phyloP scores from a whole-genome alignment of 2,113 vertebrate genomes.

The Tachycineta bicolor region DNA sequence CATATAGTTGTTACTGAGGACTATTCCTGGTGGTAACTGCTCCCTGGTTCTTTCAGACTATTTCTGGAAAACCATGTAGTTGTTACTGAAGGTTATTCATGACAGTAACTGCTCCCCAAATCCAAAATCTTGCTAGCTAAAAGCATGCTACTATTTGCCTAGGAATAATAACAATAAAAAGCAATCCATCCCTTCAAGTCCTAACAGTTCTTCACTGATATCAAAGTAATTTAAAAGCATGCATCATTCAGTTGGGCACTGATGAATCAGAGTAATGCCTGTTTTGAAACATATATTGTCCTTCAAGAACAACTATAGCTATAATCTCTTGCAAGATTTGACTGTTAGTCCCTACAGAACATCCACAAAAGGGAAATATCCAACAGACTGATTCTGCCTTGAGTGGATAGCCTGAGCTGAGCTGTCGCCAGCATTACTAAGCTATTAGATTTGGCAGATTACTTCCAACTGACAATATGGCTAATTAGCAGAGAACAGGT shows the following conservation, averaged over 20 bases:
- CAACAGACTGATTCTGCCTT: background rate
- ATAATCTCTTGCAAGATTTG: background rate
- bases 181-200: background rate
- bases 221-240: background rate
- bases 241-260: background rate
- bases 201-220: background rate
- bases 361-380: background rate
- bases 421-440: conserved; percentile 8
- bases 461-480: conserved; percentile 6
- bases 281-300: background rate
- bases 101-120: background rate
- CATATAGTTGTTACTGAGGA: background rate
- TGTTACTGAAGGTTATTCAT: background rate
- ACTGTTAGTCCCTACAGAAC: background rate
- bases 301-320: background rate
- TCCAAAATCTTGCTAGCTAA: background rate
- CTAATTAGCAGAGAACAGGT: conserved; percentile 13
- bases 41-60: background rate
- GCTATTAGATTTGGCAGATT: conserved; percentile 33
- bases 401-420: background rate
- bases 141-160: background rate
- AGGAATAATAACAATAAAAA: background rate
- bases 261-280: background rate
- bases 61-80: background rate
- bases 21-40: background rate